phyloP scores from a whole-genome alignment of 2,888 invertebrate species.

The Cheilosia grossa region DNA sequence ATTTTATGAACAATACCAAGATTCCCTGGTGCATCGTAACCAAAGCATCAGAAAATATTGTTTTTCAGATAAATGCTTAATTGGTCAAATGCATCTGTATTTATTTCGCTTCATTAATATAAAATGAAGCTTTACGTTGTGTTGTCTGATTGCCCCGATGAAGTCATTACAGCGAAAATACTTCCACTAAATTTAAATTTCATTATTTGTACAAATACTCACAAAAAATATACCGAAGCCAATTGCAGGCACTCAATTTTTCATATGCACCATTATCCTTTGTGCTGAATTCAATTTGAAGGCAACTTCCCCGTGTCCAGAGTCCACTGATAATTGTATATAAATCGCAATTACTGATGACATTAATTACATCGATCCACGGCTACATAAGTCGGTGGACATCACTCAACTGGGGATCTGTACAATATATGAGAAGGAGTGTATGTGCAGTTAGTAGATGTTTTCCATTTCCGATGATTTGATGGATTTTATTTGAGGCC shows the following conservation, averaged over 20 bases:
- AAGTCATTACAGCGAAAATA: background rate
- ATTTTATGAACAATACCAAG: background rate
- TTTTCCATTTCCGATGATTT: background rate
- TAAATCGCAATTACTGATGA: background rate
- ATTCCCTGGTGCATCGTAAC: background rate
- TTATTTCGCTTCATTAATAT: background rate
- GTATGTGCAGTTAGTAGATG: no score
- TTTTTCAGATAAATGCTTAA: background rate
- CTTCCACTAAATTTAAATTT: background rate
- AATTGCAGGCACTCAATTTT: background rate
- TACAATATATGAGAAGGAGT: no score
- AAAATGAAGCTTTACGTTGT: background rate
- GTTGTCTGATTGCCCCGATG: background rate
- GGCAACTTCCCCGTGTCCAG: background rate
- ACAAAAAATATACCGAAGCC: background rate
- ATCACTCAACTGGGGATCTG: no score
- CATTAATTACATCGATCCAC: constrained; percentile 2
- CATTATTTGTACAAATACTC: background rate
- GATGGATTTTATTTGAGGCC: background rate
- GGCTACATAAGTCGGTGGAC: background rate
- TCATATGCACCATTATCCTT: background rate
- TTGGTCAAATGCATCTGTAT: background rate
- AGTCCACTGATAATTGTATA: background rate
- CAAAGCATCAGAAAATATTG: background rate
- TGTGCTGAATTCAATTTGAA: background rate